These are phyloP conservation scores for human (Homo sapiens) DNA, from an alignment of 2,113 vertebrate genomes.

Conservation along the genomic window GRCh38 chr9:107736001-107736500, in stretches of 20 bases:
- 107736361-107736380: not conserved
- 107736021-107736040: not conserved
- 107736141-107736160: accelerated
- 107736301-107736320: too few relatives aligned
- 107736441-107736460: not conserved
- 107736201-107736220: not conserved
- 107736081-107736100: not conserved
- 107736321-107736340: not conserved
- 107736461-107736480: conserved; percentile 27
- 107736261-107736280: not conserved
- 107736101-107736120: not conserved
- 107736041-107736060: not conserved
- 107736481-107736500: not conserved
- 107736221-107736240: not conserved
- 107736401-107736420: not conserved
- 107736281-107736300: not conserved
- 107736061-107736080: not conserved
- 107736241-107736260: not conserved
- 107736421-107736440: not conserved
- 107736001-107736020: not conserved
- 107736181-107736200: accelerated
- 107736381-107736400: not conserved
- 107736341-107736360: too few relatives aligned
- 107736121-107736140: not conserved
- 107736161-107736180: not conserved